A percentile compares a stretch with the other conserved stretches of the same genome.
These are phyloP conservation scores for Ursus arctos DNA, from an alignment of 2,113 vertebrate genomes.

Conservation along the genomic window DNA sequence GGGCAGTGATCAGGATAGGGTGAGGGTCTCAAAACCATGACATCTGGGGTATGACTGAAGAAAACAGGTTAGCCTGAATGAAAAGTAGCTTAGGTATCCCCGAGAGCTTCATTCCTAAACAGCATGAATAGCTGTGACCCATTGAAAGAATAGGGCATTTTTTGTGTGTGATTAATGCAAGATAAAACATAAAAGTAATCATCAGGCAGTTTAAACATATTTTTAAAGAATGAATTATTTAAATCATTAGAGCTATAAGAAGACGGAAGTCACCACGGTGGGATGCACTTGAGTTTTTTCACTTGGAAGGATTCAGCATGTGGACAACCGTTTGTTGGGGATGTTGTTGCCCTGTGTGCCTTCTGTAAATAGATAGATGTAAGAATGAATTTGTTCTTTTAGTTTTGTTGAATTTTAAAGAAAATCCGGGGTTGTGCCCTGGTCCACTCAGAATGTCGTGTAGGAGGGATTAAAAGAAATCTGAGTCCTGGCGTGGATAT, in stretches of 20 bases:
- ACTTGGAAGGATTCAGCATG: neutral
- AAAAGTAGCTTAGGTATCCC: neutral
- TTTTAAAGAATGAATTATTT: neutral
- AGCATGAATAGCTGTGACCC: neutral
- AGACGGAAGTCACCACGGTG: neutral
- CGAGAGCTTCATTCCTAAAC: neutral
- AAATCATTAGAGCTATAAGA: neutral
- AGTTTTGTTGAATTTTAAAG: neutral
- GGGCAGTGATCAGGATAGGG: neutral
- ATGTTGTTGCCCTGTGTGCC: too few relatives aligned
- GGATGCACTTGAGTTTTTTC: neutral
- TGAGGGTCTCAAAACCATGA: neutral
- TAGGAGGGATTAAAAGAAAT: neutral
- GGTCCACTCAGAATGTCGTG: neutral
- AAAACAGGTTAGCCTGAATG: neutral
- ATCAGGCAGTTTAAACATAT: neutral
- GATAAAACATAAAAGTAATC: neutral
- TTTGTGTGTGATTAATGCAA: neutral
- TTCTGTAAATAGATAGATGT: neutral
- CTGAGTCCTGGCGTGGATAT: slow-evolving; percentile 16
- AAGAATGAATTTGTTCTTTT: neutral
- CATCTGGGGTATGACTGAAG: neutral
- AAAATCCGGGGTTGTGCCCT: neutral
- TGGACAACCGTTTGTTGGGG: neutral
- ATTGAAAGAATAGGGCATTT: neutral